These are phyloP conservation scores for Drosophila peninsularis DNA, from an alignment of 2,888 invertebrate species.

Conservation along the genomic window DNA sequence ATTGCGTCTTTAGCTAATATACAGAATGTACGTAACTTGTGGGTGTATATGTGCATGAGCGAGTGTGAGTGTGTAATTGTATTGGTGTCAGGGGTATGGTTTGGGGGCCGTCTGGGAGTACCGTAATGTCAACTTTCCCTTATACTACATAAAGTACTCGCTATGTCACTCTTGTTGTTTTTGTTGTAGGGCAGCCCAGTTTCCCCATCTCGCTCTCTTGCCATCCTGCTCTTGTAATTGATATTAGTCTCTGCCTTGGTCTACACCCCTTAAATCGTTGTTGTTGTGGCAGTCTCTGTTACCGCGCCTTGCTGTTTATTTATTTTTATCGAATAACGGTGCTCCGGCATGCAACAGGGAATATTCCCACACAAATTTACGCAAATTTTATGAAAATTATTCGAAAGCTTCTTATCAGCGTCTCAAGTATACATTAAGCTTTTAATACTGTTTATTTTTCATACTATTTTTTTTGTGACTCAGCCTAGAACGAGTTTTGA, in stretches of 20 bases:
- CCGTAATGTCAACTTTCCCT: constrained; percentile 54
- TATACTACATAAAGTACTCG: constrained; percentile 36
- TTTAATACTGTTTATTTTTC: background rate
- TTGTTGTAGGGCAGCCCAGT: constrained; percentile 26
- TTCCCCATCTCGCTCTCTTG: constrained; percentile 1
- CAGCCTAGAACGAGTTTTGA: constrained; percentile 15
- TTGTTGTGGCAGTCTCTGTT: constrained; percentile 7
- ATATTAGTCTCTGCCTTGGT: constrained; percentile 24
- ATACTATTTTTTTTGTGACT: constrained; percentile 13
- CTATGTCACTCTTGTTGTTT: background rate
- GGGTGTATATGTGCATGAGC: background rate
- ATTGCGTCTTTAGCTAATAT: constrained; percentile 29
- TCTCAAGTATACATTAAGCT: constrained; percentile 4
- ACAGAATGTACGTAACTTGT: constrained; percentile 4
- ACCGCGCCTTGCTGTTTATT: constrained; percentile 40
- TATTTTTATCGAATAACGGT: constrained; percentile 43
- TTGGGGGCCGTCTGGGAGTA: constrained; percentile 5
- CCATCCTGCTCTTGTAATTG: constrained; percentile 24
- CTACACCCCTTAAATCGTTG: constrained; percentile 43
- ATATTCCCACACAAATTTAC: constrained; percentile 14
- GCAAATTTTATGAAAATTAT: constrained; percentile 12
- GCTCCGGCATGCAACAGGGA: constrained; percentile 36
- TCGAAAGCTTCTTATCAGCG: constrained; percentile 19
- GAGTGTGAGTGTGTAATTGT: background rate
- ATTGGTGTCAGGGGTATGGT: background rate